Evolutionary conservation across 1,140 invertebrate genomes (phyloP).

Genomic region (Drosophila mojavensis): DNA sequence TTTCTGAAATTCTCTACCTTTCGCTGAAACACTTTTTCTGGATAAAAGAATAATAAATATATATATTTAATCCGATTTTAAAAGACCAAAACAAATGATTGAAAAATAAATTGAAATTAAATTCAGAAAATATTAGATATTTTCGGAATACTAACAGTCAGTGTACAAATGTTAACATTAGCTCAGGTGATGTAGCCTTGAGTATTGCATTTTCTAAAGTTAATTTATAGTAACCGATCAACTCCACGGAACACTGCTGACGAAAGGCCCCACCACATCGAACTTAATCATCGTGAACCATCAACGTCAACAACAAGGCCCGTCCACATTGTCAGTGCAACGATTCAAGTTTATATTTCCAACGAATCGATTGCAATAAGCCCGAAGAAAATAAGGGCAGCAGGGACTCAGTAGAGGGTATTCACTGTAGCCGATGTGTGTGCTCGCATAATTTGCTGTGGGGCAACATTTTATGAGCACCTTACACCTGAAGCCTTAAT

Average conservation of each 20-base stretch:
- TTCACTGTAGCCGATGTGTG: conserved; percentile 46
- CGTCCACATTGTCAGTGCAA: conserved; percentile 20
- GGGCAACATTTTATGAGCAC: conserved; percentile 63
- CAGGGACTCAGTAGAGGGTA: conserved; percentile 1
- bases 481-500: conserved; percentile 76
- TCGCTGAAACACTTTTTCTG: no score
- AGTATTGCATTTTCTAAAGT: neutral
- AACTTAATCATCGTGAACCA: conserved; percentile 5
- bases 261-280: neutral
- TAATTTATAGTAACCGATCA: neutral
- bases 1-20: no score
- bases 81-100: no score
- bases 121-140: no score
- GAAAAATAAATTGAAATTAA: no score
- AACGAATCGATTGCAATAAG: conserved; percentile 62
- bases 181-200: neutral
- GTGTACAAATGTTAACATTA: neutral
- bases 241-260: neutral
- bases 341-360: conserved; percentile 63
- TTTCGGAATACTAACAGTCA: neutral
- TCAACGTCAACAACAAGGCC: conserved; percentile 13
- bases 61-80: no score
- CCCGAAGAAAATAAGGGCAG: conserved; percentile 14
- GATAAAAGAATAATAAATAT: no score
- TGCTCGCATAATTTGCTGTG: conserved; percentile 55